A percentile compares a stretch with the other conserved stretches of the same genome.
Evolutionary conservation across 1,140 invertebrate species (phyloP).

Genomic region (Halictus rubicundus): DNA sequence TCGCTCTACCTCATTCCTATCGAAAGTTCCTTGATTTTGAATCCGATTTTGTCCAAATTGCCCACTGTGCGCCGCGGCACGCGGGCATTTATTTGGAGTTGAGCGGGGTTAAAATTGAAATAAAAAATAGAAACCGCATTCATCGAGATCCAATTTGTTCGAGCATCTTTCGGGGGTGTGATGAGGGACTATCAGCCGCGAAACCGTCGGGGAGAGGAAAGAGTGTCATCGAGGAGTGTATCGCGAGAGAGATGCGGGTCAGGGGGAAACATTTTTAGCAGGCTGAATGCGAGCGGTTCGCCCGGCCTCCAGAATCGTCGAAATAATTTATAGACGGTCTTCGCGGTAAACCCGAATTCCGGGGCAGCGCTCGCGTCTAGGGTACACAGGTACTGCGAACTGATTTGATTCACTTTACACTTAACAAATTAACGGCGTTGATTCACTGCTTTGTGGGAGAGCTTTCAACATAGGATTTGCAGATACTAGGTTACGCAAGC

Average conservation of each 20-base stretch:
- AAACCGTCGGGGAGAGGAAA: not conserved
- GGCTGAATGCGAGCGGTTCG: not conserved
- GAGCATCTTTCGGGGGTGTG: too few relatives aligned
- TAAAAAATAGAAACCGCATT: too few relatives aligned
- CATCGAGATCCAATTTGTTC: too few relatives aligned
- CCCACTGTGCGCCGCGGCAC: too few relatives aligned
- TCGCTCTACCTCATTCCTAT: too few relatives aligned
- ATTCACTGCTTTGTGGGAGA: constrained; percentile 39
- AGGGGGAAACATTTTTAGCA: not conserved
- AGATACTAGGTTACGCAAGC: constrained; percentile 45
- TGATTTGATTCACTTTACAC: constrained; percentile 48
- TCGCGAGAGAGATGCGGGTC: not conserved
- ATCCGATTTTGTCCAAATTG: too few relatives aligned
- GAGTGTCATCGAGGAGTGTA: not conserved
- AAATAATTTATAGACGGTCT: constrained; percentile 8
- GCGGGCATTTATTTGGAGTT: too few relatives aligned
- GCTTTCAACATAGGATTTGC: constrained; percentile 34
- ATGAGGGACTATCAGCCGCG: not conserved
- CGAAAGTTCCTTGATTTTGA: too few relatives aligned
- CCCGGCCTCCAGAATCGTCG: not conserved
- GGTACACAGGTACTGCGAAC: constrained; percentile 9
- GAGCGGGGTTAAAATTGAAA: too few relatives aligned
- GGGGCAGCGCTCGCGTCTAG: not conserved
- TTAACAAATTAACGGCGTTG: constrained; percentile 57
- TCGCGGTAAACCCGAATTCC: not conserved